These are phyloP conservation scores for Atrichornis clamosus DNA, from an alignment of 2,113 vertebrate genomes.

Conservation along the genomic window DNA sequence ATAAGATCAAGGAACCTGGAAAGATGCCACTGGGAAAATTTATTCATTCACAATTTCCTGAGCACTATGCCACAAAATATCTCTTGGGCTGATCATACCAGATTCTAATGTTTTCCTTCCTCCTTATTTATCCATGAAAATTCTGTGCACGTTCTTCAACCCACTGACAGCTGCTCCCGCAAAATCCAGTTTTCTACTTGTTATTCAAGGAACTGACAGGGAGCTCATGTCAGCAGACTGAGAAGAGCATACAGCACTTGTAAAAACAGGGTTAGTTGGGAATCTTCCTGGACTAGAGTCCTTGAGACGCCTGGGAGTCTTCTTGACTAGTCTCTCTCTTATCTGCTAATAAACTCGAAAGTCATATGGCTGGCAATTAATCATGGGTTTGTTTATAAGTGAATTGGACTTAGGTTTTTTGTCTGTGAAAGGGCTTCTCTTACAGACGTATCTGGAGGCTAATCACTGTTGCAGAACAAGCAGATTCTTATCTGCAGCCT, in stretches of 20 bases:
- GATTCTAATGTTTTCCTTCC: not conserved
- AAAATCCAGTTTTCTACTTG: conserved; percentile 29
- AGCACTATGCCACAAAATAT: not conserved
- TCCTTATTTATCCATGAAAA: conserved; percentile 16
- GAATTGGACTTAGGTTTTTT: not conserved
- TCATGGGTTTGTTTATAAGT: not conserved
- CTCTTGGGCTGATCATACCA: not conserved
- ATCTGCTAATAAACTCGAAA: conserved; percentile 11
- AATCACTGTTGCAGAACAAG: not conserved
- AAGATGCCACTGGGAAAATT: not conserved
- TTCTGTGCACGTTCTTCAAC: not conserved
- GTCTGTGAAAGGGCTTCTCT: not conserved
- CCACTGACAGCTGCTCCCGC: conserved; percentile 4
- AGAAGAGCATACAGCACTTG: not conserved
- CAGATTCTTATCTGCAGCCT: conserved; percentile 34
- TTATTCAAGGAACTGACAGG: not conserved
- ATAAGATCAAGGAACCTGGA: not conserved
- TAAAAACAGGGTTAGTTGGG: not conserved
- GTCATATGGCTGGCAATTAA: not conserved
- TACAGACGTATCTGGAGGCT: conserved; percentile 15
- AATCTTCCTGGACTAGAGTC: not conserved
- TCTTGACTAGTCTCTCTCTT: not conserved
- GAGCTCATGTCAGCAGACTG: not conserved
- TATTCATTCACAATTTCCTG: conserved; percentile 38
- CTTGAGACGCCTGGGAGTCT: not conserved